Base-by-base conservation (phyloP, 2,113 vertebrate genomes). In the Ictalurus punctatus region DNA sequence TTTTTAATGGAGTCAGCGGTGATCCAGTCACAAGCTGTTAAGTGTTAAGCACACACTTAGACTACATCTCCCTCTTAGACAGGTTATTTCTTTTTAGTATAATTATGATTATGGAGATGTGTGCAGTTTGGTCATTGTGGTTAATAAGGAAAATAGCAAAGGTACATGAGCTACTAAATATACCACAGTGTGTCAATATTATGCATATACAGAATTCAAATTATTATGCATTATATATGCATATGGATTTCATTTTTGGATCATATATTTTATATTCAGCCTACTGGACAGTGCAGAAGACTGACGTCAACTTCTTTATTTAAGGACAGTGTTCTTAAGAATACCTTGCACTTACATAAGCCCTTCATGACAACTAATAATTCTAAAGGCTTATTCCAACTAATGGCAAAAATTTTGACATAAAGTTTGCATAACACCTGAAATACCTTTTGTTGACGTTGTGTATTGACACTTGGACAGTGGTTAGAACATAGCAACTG, bases 91-190 rank as follows among this genome's bases (percentile, higher is more conserved):
- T 54, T 67, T 44, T 69, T 54, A 52, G 27, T 67, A 25, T 23
- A 16, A 58, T 56, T 86, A 40, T 48, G 27, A 86, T 84, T 65
- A 17, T 79, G 40, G 14, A 52, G 56, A 63, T 86, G 58, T 79
- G 58, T 63, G 37, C 73, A 79, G 58, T 76, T 3, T 44, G 14
- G n/a, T 63, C 69, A 30, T 8, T 30, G 37, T 48, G 14, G 25
- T 44, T 71, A 86, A 48, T 61, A 25, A 48, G 17, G 19, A 71
- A 54, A 73, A 16, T n/a, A 59, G 14, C 6, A 59, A 76, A 19
- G 37, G 34, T 40, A 27, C 34, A 78, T 2, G 3, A 40, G 37
- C 37, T 14, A 65, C 23, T 84, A 67, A 65, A 84, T n/a, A 48
- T 61, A 61, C 6, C 19, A 58, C 73, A 21, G 6, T n/a, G 85